phyloP scores from a whole-genome alignment of 2,113 vertebrate genomes.

The Microtus ochrogaster region DNA sequence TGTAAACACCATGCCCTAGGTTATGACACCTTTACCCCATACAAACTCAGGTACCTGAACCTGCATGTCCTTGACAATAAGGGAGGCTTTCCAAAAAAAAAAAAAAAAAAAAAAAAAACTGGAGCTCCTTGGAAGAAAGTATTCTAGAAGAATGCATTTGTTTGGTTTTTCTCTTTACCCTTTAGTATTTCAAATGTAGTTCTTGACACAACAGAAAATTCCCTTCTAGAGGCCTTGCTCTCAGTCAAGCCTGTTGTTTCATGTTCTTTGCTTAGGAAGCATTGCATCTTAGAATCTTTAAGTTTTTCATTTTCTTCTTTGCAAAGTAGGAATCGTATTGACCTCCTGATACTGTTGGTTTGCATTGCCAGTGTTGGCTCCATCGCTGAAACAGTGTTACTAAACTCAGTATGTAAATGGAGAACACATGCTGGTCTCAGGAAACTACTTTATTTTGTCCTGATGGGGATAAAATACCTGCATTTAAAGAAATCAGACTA shows the following conservation, averaged over 20 bases:
- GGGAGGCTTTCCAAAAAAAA: constrained; percentile 46
- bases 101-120: constrained; percentile 29
- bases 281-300: not conserved
- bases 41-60: constrained; percentile 41
- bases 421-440: not conserved
- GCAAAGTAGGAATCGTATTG: not conserved
- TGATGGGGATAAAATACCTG: not conserved
- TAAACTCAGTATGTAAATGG: constrained; percentile 12
- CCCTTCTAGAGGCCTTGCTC: not conserved
- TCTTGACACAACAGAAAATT: not conserved
- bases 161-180: not conserved
- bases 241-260: not conserved
- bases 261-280: constrained; percentile 31
- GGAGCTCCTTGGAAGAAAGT: constrained; percentile 11
- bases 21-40: constrained; percentile 60
- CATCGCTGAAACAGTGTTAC: not conserved
- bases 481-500: constrained; percentile 5
- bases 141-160: not conserved
- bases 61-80: constrained; percentile 38
- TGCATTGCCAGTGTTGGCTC: not conserved
- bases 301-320: constrained; percentile 14
- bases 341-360: not conserved
- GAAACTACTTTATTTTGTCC: not conserved
- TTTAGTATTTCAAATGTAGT: constrained; percentile 6
- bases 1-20: not conserved